Percentiles rank a stretch among this genome's conserved stretches.
Evolutionary conservation across 2,113 vertebrate species (phyloP).

Genomic region (Trachemys scripta): DNA sequence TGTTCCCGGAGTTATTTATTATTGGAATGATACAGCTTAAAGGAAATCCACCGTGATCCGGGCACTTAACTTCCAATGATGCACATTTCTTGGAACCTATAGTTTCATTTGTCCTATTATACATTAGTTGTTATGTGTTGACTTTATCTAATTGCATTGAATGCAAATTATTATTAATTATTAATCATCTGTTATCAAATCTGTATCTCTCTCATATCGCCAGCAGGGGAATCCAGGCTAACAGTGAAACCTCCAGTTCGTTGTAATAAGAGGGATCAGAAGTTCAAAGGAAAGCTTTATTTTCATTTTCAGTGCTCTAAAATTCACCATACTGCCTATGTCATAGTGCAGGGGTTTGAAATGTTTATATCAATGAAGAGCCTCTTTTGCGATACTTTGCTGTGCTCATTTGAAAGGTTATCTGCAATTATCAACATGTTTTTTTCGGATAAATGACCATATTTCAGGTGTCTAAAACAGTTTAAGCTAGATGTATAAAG

Average conservation of each 20-base stretch:
- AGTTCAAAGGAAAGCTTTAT: neutral
- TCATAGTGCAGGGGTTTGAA: neutral
- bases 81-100: neutral
- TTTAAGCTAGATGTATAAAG: neutral
- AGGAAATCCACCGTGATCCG: slow-evolving; percentile 26
- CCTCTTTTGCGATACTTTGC: neutral
- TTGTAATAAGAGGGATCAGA: neutral
- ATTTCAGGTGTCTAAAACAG: neutral
- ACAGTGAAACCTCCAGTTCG: neutral
- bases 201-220: neutral
- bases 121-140: neutral
- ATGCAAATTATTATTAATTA: slow-evolving; percentile 3
- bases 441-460: neutral
- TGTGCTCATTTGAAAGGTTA: neutral
- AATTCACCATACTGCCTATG: accelerated
- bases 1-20: slow-evolving; percentile 27
- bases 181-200: neutral
- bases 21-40: slow-evolving; percentile 6
- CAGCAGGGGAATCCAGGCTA: neutral
- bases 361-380: neutral
- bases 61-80: slow-evolving; percentile 20
- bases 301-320: neutral
- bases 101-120: neutral
- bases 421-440: neutral
- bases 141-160: slow-evolving; percentile 18